Base-by-base conservation (phyloP, 1,140 invertebrate genomes). In the Drosophila sp. region DNA sequence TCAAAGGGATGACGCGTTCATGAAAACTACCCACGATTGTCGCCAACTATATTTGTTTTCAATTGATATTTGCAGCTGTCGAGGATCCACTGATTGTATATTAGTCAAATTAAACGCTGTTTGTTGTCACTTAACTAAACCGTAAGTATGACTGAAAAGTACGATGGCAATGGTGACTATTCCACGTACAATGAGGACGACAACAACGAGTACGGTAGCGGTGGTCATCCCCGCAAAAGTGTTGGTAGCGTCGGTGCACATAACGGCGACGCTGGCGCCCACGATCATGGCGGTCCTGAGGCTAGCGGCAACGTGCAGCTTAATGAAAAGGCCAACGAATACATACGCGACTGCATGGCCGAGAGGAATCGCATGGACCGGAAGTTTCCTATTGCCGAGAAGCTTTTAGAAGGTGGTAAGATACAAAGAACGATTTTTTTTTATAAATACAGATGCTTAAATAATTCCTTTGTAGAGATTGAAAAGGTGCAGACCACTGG, bases 291-390 rank as follows among this genome's bases (percentile, higher is more conserved):
- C 51, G 80, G 64, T 14, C 53, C 54, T 43, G 87, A 72, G 13
- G 72, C 62, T 32, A 80, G 43, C 11, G 58, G 43, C 41, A 84
- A 46, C 63, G 40, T 92, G 89, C 90, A 90, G 82, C 70, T 93
- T 53, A 93, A 93, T 81, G 94, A 95, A 75, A 96, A 96, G 92
- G 95, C 95, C 79, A 95, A 93, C 41, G 95, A 96, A 92, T 96
- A 96, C 79, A 94, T 96, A 73, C 92, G 94, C 7, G 95, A 96
- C 77, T 92, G 96, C 13, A 90, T 97, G 40, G 94, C 94, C 43
- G 96, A 97, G 82, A 96, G 96, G 91, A 93, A 95, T 59, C 94
- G 94, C 54, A 92, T 97, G 62, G 95, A 96, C 81, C 91, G 93
- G 14, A 95, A 96, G 78, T 95, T 94, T 90, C 94, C 95, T 4